These are phyloP conservation scores for Pampus argenteus DNA, from an alignment of 2,797 vertebrate genomes.

Conservation along the genomic window DNA sequence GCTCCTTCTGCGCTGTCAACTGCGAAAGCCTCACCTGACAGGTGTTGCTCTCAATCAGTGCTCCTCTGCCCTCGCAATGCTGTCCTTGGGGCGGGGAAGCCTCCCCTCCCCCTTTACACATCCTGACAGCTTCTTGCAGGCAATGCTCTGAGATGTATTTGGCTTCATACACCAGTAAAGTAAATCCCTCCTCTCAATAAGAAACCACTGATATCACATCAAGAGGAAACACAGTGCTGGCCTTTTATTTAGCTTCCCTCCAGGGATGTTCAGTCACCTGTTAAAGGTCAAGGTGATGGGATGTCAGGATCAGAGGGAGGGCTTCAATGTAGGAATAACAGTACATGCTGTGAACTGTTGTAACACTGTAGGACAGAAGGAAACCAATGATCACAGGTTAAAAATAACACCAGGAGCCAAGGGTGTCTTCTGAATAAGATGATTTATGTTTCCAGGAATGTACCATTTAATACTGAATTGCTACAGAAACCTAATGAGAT, in stretches of 20 bases:
- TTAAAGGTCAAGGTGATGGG: constrained; percentile 70
- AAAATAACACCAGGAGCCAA: constrained; percentile 20
- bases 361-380: constrained; percentile 13
- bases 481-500: background rate
- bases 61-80: constrained; percentile 51
- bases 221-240: constrained; percentile 66
- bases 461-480: constrained; percentile 2
- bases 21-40: constrained; percentile 85
- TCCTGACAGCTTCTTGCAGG: constrained; percentile 57
- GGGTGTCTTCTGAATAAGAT: constrained; percentile 1
- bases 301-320: constrained; percentile 61
- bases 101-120: constrained; percentile 35
- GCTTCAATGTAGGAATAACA: constrained; percentile 29
- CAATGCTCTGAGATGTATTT: constrained; percentile 17
- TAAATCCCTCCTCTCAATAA: constrained; percentile 63
- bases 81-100: constrained; percentile 55
- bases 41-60: constrained; percentile 85
- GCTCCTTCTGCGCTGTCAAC: constrained; percentile 80
- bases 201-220: constrained; percentile 76
- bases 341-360: constrained; percentile 34
- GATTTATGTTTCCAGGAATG: background rate
- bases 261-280: constrained; percentile 66
- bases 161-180: constrained; percentile 41
- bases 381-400: constrained; percentile 40
- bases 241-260: constrained; percentile 65